Evolutionary conservation across 2,888 invertebrate genomes (phyloP), one percentile per base, ranked within the genome.

Genomic region (Caradrina clavipalpis): DNA sequence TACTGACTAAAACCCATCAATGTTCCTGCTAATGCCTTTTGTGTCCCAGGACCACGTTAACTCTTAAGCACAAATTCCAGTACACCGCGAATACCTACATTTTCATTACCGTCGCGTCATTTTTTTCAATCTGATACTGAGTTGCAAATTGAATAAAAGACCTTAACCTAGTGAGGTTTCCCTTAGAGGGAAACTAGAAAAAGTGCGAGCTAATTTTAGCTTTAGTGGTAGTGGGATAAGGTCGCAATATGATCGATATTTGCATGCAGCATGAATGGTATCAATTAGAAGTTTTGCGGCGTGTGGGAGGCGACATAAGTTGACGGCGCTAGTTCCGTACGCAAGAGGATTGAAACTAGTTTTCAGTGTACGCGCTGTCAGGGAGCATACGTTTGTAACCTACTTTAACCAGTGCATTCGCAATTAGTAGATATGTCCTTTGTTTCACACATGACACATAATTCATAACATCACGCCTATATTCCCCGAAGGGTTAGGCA

Each of bases 231-330:
- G 13, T 22, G n/a, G n/a, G 8, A 51, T 39, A 22, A 61, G 56
- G 13, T 17, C 3, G 11, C 7, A 19, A n/a, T 51, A 19, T 49
- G 49, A 60, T 55, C 21, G n/a, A 39, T 35, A 2, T 11, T 7
- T 26, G 47, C 10, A 45, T 22, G 26, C 21, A 47, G n/a, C 7
- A 50, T 21, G 21, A 39, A 51, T 39, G 5, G 31, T 21, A 31
- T 60, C 55, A 76, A 56, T 76, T 59, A 55, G 42, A 75, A 58
- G 22, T 76, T 75, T 22, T 21, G 39, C 42, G n/a, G 15, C 22
- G 5, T 50, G 15, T 8, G 8, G 8, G 10, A 15, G 11, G 42
- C 13, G 19, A 17, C 5, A 8, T 19, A 19, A 42, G 49, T 39
- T 45, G 21, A 31, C 19, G 49, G 10, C 55, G 21, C 22, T 19